Evolutionary conservation across 2,797 vertebrate genomes (phyloP).

Genomic region (Pipistrellus nathusii): DNA sequence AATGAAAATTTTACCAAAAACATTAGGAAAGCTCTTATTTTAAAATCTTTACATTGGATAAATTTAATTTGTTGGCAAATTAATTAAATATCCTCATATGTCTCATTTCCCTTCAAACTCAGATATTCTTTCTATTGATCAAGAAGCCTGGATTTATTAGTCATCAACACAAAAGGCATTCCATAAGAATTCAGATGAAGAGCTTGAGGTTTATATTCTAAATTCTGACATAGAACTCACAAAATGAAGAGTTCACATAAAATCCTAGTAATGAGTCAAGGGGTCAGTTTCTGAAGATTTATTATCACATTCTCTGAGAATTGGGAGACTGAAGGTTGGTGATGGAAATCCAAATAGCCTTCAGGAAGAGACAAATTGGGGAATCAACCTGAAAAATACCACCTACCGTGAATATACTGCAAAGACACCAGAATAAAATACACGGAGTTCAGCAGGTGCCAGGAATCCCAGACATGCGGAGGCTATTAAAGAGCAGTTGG

Average conservation of each 20-base stretch:
- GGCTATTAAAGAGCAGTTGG: background rate
- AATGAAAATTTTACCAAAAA: background rate
- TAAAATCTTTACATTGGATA: conserved; percentile 1
- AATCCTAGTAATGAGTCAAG: background rate
- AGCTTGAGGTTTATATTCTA: background rate
- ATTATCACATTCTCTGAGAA: background rate
- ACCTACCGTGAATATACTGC: background rate
- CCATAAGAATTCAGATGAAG: background rate
- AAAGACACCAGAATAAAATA: background rate
- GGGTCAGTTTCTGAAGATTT: background rate
- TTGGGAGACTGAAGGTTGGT: background rate
- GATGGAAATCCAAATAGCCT: background rate
- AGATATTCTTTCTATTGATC: background rate
- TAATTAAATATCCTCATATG: conserved; percentile 16
- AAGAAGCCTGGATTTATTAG: background rate
- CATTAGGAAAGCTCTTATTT: background rate
- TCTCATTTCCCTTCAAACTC: background rate
- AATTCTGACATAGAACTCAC: background rate
- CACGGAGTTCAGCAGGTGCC: background rate
- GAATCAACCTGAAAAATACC: background rate
- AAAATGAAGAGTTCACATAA: background rate
- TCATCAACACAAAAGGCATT: background rate
- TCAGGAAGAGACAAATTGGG: background rate
- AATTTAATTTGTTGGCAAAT: background rate
- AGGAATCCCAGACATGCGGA: background rate